Conservation (phyloP, 2,888 invertebrate genomes). For the Synergus japonicus region DNA sequence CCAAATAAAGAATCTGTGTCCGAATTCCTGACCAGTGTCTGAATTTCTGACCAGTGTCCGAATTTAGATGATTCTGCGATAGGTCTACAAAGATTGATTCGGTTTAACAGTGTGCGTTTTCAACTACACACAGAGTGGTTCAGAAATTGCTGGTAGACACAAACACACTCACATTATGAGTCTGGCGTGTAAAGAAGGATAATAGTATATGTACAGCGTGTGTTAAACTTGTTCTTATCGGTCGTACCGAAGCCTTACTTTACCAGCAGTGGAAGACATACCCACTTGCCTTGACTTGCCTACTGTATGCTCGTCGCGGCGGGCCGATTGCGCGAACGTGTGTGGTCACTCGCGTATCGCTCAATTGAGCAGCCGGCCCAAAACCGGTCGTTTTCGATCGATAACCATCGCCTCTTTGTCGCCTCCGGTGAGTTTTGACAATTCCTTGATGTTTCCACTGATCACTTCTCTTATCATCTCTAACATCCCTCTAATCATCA, state of each 20-base stretch:
- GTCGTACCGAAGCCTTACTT: slow-evolving; percentile 55
- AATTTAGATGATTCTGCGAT: too few relatives aligned
- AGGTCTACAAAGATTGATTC: not conserved
- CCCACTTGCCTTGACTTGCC: slow-evolving; percentile 55
- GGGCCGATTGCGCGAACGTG: slow-evolving; percentile 56
- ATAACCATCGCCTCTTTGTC: slow-evolving; percentile 48
- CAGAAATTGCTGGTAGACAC: slow-evolving; percentile 49
- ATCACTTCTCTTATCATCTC: not conserved
- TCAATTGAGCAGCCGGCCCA: slow-evolving; percentile 68
- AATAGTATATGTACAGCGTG: slow-evolving; percentile 55
- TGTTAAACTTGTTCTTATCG: slow-evolving; percentile 57
- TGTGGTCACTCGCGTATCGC: slow-evolving; percentile 71
- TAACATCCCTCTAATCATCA: not conserved
- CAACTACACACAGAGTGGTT: not conserved
- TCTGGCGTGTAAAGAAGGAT: slow-evolving; percentile 52
- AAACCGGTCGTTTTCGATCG: slow-evolving; percentile 60
- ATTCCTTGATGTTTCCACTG: slow-evolving; percentile 1
- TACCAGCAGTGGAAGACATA: slow-evolving; percentile 60
- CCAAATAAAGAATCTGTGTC: too few relatives aligned
- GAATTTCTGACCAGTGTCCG: too few relatives aligned
- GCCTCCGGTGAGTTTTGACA: slow-evolving; percentile 42
- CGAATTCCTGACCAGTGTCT: too few relatives aligned
- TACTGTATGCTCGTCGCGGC: slow-evolving; percentile 53
- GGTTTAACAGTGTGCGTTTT: not conserved
- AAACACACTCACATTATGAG: slow-evolving; percentile 44